These are phyloP conservation scores for Gallinago jamesoni DNA, from an alignment of 2,113 vertebrate species.

Conservation along the genomic window DNA sequence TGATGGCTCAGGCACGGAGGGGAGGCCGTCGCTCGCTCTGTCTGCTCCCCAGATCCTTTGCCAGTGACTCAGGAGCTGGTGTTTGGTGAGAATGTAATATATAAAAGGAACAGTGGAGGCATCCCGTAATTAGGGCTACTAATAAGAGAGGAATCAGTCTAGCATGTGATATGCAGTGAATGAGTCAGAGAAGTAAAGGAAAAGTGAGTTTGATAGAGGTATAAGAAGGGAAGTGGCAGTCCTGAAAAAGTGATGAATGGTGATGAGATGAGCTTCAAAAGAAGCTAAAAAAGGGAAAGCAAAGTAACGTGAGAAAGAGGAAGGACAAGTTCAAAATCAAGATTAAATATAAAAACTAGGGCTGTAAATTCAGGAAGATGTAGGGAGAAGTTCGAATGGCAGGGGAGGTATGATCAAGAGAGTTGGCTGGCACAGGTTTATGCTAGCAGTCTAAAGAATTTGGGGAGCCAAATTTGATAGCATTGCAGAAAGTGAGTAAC, in stretches of 20 bases:
- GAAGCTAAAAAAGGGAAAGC: neutral
- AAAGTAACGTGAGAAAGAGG: neutral
- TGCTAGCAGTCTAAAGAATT: neutral
- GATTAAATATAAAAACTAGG: neutral
- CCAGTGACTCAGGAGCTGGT: slow-evolving; percentile 6
- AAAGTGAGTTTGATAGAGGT: neutral
- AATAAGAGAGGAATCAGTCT: slow-evolving; percentile 34
- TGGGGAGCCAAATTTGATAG: neutral
- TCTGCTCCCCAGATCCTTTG: neutral
- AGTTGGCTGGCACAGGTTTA: neutral
- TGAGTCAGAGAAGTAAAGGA: slow-evolving; percentile 14
- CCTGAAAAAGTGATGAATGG: neutral
- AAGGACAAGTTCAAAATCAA: neutral
- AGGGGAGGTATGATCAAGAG: neutral
- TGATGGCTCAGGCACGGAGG: neutral
- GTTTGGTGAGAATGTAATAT: neutral
- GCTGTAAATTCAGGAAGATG: neutral
- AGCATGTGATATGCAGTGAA: neutral
- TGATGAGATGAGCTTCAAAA: neutral
- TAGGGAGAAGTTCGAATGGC: neutral
- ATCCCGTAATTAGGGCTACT: slow-evolving; percentile 31
- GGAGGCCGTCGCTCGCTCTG: neutral
- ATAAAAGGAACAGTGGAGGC: neutral
- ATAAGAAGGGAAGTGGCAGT: neutral
- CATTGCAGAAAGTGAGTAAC: neutral